These are phyloP conservation scores for Chiloscyllium plagiosum DNA, from an alignment of 2,113 vertebrate species.

Conservation along the genomic window DNA sequence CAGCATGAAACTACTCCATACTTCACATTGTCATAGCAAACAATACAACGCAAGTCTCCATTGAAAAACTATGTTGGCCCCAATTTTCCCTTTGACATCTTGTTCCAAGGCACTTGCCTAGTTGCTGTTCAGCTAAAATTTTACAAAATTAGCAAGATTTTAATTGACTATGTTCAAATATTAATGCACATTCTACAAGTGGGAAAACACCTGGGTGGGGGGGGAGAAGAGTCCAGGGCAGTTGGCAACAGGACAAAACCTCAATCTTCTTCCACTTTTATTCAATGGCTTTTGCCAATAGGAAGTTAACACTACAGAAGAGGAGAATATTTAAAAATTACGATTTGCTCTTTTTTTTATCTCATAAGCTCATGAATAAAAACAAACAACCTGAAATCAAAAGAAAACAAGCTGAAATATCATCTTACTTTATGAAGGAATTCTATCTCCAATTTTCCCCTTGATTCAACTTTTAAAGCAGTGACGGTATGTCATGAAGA, in stretches of 20 bases:
- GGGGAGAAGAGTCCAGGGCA: no score
- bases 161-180: not conserved
- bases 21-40: slow-evolving; percentile 3
- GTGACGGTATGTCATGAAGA: not conserved
- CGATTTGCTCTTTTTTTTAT: not conserved
- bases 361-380: not conserved
- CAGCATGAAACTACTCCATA: slow-evolving; percentile 8
- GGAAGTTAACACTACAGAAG: not conserved
- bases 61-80: slow-evolving; percentile 25
- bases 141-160: not conserved
- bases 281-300: not conserved
- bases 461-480: not conserved
- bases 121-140: not conserved
- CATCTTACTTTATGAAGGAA: not conserved
- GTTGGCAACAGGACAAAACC: not conserved
- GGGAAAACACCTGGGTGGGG: not conserved
- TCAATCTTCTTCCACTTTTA: not conserved
- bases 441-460: not conserved
- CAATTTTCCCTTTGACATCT: slow-evolving; percentile 19
- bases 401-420: not conserved
- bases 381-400: not conserved
- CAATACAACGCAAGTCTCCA: slow-evolving; percentile 20
- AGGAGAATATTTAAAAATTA: not conserved
- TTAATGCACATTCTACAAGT: not conserved
- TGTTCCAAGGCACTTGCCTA: not conserved